Evolutionary conservation across 2,888 invertebrate species (phyloP), one percentile per base, ranked within the genome.

Genomic region (Cosmopolites sordidus): DNA sequence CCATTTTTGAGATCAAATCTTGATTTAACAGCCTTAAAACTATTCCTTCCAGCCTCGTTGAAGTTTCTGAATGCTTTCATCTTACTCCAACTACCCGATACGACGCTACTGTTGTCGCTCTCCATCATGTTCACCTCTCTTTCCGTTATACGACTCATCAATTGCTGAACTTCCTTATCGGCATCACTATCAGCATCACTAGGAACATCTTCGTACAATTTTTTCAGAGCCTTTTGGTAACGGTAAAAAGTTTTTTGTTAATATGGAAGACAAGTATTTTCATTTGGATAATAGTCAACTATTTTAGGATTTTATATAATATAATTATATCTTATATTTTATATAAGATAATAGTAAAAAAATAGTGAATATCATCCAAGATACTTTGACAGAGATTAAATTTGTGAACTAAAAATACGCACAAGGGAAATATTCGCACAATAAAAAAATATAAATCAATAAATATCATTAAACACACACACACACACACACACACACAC

Each of bases 111-210:
- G 45, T 59, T 64, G 29, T 71, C 71, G 46, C 69, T 69, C 27
- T 72, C 69, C 8, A 60, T 50, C 14, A 54, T 55, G n/a, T 52
- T 59, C 15, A 44, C 54, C 16, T 51, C 48, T 37, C 51, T 54
- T 42, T 52, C 27, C 58, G 63, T 3, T 33, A 63, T 62, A 48
- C 63, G 63, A 33, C 74, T 74, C 73, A 81, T 80, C 64, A 80
- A 76, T 2, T 75, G 75, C 60, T 81, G 77, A 1, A 83, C 83
- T 66, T 83, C 82, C 63, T 82, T 81, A 62, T 83, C 83, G 2
- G 81, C 80, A 61, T 75, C 80, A 54, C 75, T 76, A 18, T 56
- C 56, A 14, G 33, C 52, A 58, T 78, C 79, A 46, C 78, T 77
- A 48, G 76, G 75, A 18, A 67, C 71, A 37, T 73, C 72, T 49